A percentile compares a stretch with the other conserved stretches of the same genome.
Evolutionary conservation across 2,113 vertebrate genomes (phyloP).

Genomic region (Tyto alba): DNA sequence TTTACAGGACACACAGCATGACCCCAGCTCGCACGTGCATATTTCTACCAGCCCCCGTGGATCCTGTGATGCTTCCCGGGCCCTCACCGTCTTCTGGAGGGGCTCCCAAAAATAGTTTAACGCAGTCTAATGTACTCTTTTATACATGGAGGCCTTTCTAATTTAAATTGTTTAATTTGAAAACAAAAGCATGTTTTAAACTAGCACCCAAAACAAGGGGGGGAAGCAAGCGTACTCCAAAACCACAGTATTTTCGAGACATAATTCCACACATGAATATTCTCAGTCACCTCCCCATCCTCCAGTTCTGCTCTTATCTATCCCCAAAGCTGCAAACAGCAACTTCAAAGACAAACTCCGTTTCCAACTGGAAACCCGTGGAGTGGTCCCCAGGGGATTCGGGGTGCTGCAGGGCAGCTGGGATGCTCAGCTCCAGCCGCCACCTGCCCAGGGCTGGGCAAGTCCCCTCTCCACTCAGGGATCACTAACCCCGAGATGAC

Average conservation of each 20-base stretch:
- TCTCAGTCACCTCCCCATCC: background rate
- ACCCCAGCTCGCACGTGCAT: rapidly evolving
- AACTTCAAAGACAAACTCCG: background rate
- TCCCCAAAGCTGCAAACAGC: background rate
- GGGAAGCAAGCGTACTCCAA: background rate
- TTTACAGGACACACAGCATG: rapidly evolving
- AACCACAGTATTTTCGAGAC: background rate
- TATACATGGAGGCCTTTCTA: background rate
- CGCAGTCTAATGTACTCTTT: background rate
- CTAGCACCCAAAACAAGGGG: background rate
- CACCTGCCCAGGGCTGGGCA: rapidly evolving
- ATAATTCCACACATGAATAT: background rate
- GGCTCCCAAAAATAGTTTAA: background rate
- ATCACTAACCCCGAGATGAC: background rate
- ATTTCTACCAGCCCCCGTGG: rapidly evolving
- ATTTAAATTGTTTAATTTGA: background rate
- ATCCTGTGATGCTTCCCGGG: background rate
- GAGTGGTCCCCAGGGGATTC: background rate
- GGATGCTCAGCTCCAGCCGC: background rate
- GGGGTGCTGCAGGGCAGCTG: background rate
- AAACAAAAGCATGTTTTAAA: background rate
- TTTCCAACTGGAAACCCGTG: background rate
- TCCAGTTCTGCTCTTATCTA: background rate
- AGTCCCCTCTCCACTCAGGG: background rate
- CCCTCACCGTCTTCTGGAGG: background rate